These are phyloP conservation scores for Labeo rohita DNA, from an alignment of 2,113 vertebrate species.

Conservation along the genomic window DNA sequence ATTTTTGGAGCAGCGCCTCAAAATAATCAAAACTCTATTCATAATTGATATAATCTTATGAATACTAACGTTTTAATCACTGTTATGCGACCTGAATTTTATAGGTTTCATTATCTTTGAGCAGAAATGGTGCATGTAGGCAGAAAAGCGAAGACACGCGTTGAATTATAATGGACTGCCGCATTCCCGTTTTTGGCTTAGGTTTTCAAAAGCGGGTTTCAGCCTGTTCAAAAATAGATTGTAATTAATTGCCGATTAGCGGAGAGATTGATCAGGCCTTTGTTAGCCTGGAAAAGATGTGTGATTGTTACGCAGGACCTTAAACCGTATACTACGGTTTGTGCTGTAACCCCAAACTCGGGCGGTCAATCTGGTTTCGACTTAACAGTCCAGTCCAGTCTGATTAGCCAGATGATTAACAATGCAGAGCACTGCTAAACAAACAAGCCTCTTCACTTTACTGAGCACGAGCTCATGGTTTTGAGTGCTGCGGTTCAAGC, in stretches of 20 bases:
- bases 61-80: constrained; percentile 31
- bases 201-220: constrained; percentile 1
- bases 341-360: background rate
- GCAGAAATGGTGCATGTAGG: constrained; percentile 23
- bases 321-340: background rate
- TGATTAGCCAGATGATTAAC: constrained; percentile 35
- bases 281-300: background rate
- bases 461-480: constrained; percentile 25
- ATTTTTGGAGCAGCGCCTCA: background rate
- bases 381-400: background rate
- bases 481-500: constrained; percentile 20
- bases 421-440: constrained; percentile 43
- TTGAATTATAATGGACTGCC: constrained; percentile 27
- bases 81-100: background rate
- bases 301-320: constrained; percentile 2
- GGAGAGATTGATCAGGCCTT: constrained; percentile 39
- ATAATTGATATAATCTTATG: constrained; percentile 24
- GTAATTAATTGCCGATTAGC: constrained; percentile 52
- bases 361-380: constrained; percentile 23
- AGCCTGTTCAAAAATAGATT: constrained; percentile 20
- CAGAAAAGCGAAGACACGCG: background rate
- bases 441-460: constrained; percentile 40
- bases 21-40: constrained; percentile 25
- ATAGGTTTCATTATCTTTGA: constrained; percentile 31
- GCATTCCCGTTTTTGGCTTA: background rate